phyloP scores from a whole-genome alignment of 2,888 invertebrate species.

The Ennomos quercinarius region DNA sequence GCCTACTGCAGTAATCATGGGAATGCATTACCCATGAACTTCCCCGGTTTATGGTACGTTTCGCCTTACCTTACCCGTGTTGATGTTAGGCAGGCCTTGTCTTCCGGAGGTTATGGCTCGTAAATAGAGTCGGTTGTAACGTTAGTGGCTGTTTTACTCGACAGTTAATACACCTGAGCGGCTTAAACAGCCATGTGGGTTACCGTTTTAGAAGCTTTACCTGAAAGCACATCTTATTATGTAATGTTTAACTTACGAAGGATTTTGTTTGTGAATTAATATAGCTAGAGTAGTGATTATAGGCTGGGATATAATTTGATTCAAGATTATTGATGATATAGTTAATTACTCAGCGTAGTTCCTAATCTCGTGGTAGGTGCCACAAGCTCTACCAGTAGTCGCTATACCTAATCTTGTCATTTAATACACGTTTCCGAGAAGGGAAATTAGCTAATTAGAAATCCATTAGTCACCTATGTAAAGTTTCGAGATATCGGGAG shows the following conservation, averaged over 20 bases:
- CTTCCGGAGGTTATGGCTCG: conserved; percentile 16
- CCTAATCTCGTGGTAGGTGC: conserved; percentile 3
- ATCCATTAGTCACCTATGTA: conserved; percentile 20
- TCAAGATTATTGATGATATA: no score
- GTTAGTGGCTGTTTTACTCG: conserved; percentile 15
- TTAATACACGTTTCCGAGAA: conserved; percentile 21
- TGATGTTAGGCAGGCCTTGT: conserved; percentile 30
- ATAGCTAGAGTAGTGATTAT: no score
- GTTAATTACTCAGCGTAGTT: neutral
- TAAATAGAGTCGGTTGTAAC: conserved; percentile 10
- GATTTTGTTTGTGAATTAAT: no score
- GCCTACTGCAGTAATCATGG: conserved; percentile 25
- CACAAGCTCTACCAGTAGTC: conserved; percentile 8
- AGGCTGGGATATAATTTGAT: no score
- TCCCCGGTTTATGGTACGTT: conserved; percentile 23
- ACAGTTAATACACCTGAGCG: conserved; percentile 20
- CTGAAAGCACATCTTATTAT: neutral
- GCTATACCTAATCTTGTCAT: conserved; percentile 10
- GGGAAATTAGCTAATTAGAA: conserved; percentile 24
- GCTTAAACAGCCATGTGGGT: conserved; percentile 9
- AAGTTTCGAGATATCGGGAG: conserved; percentile 12
- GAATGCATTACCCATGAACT: conserved; percentile 36
- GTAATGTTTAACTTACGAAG: no score
- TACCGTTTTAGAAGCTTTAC: conserved; percentile 5
- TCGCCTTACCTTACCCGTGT: conserved; percentile 36